Base-by-base conservation (phyloP, 2,113 vertebrate species). In the Chaetorhynchus papuensis region DNA sequence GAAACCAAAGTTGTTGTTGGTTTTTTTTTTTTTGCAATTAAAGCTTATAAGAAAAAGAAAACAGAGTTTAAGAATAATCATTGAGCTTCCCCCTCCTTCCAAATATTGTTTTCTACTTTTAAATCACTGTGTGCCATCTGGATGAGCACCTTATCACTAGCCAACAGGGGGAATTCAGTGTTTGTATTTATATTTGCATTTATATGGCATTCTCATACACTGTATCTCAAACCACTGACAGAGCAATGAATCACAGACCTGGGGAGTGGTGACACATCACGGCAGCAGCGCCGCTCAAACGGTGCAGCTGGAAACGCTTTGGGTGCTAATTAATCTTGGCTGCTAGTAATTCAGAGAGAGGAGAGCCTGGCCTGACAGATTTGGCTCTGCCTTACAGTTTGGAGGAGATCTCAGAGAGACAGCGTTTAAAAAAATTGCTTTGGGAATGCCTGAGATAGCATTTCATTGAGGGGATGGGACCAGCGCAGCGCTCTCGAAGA, bases 171-270 rank as follows among this genome's bases (percentile, higher is more conserved):
- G 80, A 97, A 98, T 91, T 93, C 89, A 77, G 45, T 93, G 95
- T 98, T 97, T 98, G 97, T 97, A 92, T 97, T 98, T 96, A 81
- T 96, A 98, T 98, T 98, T 98, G 97, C 98, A 98, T 98, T 98
- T 98, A 97, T 97, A 98, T 98, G 98, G 98, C 97, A 97, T 98
- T 98, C 98, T 96, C 97, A 96, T 94, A 93, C 91, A 89, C 89
- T 96, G 94, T 97, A 97, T 98, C 97, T 98, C 96, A 90, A 85
- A 89, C 19, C 90, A 87, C 94, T 98, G 98, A 98, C 97, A 97
- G 97, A 97, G 97, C 97, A 96, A 98, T 98, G 97, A 98, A 98
- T 98, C 97, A 98, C 80, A 93, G 95, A 59, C 42, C 94, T 82
- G 90, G 87, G 95, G 96, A 97, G 94, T 60, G 94, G 95, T 91